Evolutionary conservation across 2,113 vertebrate genomes (phyloP).

Genomic region (Apodemus sylvaticus): DNA sequence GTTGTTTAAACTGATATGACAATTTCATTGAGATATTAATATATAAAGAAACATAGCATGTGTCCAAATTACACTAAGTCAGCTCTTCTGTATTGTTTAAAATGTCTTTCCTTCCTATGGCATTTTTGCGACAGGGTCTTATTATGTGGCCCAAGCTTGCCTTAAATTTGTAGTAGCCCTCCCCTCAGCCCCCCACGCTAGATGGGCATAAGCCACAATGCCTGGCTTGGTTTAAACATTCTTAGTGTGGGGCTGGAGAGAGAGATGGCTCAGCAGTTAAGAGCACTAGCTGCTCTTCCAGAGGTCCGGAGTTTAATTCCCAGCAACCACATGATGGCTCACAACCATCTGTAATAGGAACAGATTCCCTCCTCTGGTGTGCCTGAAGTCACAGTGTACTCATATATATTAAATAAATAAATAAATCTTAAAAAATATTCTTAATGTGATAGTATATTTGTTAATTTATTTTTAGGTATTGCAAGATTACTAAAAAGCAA

Average conservation of each 20-base stretch:
- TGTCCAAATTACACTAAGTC: conserved; percentile 14
- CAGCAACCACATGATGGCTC: too few species aligned
- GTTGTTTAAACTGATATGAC: conserved; percentile 2
- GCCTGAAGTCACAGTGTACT: too few species aligned
- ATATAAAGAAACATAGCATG: not conserved
- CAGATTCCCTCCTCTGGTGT: too few species aligned
- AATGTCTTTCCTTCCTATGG: not conserved
- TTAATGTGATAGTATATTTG: not conserved
- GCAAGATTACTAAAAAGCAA: conserved; percentile 36
- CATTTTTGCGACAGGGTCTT: not conserved
- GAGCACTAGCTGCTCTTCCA: too few species aligned
- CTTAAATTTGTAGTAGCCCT: not conserved
- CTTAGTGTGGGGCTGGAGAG: not conserved
- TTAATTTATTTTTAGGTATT: conserved; percentile 41
- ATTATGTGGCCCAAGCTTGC: not conserved
- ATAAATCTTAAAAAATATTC: conserved; percentile 27
- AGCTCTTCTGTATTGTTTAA: conserved; percentile 1
- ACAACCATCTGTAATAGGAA: too few species aligned
- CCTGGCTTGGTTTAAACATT: conserved; percentile 33
- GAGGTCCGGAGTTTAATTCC: too few species aligned
- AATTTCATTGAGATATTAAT: conserved; percentile 37
- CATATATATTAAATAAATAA: too few species aligned
- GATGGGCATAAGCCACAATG: not conserved
- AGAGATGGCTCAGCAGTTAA: too few species aligned
- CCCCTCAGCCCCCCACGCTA: not conserved